Evolutionary conservation across 2,888 invertebrate species (phyloP).

Genomic region (Agrotis clavis): DNA sequence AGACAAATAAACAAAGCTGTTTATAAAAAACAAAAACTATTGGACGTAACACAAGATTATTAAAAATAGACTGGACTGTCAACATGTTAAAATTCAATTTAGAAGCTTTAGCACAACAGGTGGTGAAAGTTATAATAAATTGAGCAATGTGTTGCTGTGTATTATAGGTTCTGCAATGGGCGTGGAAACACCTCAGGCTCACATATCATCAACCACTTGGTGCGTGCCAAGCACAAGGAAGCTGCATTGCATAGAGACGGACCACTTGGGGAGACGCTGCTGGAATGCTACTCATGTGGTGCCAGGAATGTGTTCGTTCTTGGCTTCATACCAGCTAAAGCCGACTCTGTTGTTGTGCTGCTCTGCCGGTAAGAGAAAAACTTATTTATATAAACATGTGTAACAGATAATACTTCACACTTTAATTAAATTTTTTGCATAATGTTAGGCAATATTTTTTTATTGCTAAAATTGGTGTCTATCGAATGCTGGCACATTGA

Average conservation of each 20-base stretch:
- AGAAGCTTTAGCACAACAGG: no score
- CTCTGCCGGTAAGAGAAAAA: slow-evolving; percentile 94
- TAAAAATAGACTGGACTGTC: no score
- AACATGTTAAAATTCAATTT: no score
- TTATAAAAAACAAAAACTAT: no score
- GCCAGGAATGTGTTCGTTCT: slow-evolving; percentile 99
- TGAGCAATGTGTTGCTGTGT: neutral
- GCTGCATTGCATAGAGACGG: slow-evolving; percentile 99
- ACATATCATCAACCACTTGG: slow-evolving; percentile 99
- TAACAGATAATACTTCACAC: slow-evolving; percentile 1
- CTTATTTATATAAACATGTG: slow-evolving; percentile 8
- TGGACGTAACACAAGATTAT: no score
- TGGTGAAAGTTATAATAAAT: neutral
- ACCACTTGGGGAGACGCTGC: slow-evolving; percentile 98
- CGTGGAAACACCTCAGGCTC: slow-evolving; percentile 99
- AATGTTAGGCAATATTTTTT: slow-evolving; percentile 16
- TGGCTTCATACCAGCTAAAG: slow-evolving; percentile 99
- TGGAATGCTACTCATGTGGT: slow-evolving; percentile 99
- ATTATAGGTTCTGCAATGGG: slow-evolving; percentile 97
- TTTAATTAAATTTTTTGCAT: slow-evolving; percentile 27
- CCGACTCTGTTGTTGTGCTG: slow-evolving; percentile 99
- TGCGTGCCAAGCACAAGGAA: slow-evolving; percentile 99
- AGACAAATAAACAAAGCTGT: no score
- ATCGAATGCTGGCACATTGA: slow-evolving; percentile 16
- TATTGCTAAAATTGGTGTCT: slow-evolving; percentile 2